Base-by-base conservation (phyloP, 2,888 invertebrate genomes). In the Branchellion lobata region DNA sequence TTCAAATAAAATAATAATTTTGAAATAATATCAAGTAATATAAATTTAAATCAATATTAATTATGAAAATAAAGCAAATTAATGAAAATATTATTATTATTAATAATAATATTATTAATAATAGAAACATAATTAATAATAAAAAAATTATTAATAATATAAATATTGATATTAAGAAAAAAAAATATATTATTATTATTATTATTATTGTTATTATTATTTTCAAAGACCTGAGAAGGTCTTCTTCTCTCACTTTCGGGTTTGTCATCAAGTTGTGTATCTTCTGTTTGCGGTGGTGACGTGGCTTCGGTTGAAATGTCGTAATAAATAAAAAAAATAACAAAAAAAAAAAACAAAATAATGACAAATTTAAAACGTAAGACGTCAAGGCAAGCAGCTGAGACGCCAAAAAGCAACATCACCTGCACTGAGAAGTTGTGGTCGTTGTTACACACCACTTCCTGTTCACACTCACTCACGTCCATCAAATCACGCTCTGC, bases 241-340 rank as follows among this genome's bases (percentile, higher is more conserved):
- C 97, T 78, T 91, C 89, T 83, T 93, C 91, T 18, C 92, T 90
- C 18, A 92, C 90, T 80, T 92, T 90, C 51, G 92, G 92, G 86
- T 92, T 92, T 0, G 90, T 88, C n/a, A 98, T 88, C 11, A 98
- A 89, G 83, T 91, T 91, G 84, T 92, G 92, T 0, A 98, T 91
- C 83, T 91, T 91, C 90, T 93, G 88, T 0, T 57, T 8, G 24
- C 21, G 2, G 34, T 51, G 24, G 29, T 74, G 21, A 14, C n/a
- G n/a, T n/a, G n/a, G n/a, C n/a, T n/a, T n/a, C n/a, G n/a, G n/a
- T n/a, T n/a, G n/a, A n/a, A n/a, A n/a, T n/a, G n/a, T n/a, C n/a
- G n/a, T n/a, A n/a, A n/a, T n/a, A n/a, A n/a, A n/a, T n/a, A n/a
- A n/a, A n/a, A n/a, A n/a, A n/a, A n/a, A n/a, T n/a, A n/a, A n/a